phyloP scores from a whole-genome alignment of 2,888 invertebrate genomes.

The Sarcophaga variegata region DNA sequence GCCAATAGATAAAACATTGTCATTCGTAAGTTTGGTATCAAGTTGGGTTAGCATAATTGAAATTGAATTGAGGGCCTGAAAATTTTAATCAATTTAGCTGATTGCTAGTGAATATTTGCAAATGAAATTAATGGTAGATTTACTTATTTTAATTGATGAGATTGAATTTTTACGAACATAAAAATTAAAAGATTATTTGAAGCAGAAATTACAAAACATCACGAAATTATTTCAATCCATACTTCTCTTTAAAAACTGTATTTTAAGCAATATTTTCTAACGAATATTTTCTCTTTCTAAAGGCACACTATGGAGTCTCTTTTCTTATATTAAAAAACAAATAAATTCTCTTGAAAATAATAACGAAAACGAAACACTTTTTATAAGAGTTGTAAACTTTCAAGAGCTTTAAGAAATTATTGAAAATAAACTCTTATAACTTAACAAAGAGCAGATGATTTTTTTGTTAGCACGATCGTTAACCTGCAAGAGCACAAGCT shows the following conservation, averaged over 20 bases:
- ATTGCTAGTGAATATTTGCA: no score
- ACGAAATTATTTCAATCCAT: not conserved
- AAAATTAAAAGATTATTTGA: no score
- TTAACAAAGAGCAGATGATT: constrained; percentile 47
- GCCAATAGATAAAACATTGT: no score
- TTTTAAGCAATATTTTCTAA: not conserved
- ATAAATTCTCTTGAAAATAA: not conserved
- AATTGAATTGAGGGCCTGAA: no score
- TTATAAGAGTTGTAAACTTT: constrained; percentile 35
- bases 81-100: no score
- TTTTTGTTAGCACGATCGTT: constrained; percentile 28
- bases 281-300: not conserved
- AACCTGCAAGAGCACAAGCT: constrained; percentile 53
- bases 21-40: no score
- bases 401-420: constrained; percentile 38
- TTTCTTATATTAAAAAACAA: not conserved
- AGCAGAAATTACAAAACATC: not conserved
- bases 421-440: constrained; percentile 7
- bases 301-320: not conserved
- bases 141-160: no score
- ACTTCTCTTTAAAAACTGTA: not conserved
- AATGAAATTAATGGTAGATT: no score
- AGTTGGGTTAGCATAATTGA: no score
- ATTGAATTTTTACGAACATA: no score
- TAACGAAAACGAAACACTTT: constrained; percentile 67